Percentiles rank a stretch among this genome's conserved stretches.
Conservation (phyloP, 2,113 vertebrate species). For the Perccottus glenii region DNA sequence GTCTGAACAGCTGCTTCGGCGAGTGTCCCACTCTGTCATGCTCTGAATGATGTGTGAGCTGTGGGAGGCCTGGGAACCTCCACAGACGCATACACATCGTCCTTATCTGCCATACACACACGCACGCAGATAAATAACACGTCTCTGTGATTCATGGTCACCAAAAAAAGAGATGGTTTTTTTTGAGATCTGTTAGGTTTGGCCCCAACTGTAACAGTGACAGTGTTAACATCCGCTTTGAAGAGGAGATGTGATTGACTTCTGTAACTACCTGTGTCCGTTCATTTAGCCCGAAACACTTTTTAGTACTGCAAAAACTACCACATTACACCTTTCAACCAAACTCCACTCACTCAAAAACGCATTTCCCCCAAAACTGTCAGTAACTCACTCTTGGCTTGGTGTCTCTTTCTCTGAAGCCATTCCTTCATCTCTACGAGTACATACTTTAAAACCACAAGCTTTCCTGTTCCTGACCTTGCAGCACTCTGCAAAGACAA, state of each 20-base stretch:
- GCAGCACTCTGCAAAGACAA: background rate
- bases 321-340: no score
- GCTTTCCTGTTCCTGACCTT: constrained; percentile 3
- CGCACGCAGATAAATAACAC: constrained; percentile 18
- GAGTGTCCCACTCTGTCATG: constrained; percentile 52
- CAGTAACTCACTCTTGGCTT: background rate
- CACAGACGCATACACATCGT: constrained; percentile 17
- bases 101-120: constrained; percentile 33
- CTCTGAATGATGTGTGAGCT: constrained; percentile 53
- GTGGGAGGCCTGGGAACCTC: constrained; percentile 56
- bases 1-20: constrained; percentile 67
- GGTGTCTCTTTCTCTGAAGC: background rate
- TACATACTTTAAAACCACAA: constrained; percentile 2
- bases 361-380: background rate
- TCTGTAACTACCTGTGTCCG: background rate
- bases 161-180: constrained; percentile 23
- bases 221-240: background rate
- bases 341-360: background rate
- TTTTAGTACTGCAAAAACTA: no score
- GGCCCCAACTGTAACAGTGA: background rate
- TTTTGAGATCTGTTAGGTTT: constrained; percentile 13
- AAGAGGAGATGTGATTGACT: constrained; percentile 1
- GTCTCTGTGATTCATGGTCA: constrained; percentile 39
- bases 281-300: no score
- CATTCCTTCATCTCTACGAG: background rate